Base-by-base conservation (phyloP, 37 sponge, comb jelly and placozoan genomes). In the Diacarnus erythraeanus region DNA sequence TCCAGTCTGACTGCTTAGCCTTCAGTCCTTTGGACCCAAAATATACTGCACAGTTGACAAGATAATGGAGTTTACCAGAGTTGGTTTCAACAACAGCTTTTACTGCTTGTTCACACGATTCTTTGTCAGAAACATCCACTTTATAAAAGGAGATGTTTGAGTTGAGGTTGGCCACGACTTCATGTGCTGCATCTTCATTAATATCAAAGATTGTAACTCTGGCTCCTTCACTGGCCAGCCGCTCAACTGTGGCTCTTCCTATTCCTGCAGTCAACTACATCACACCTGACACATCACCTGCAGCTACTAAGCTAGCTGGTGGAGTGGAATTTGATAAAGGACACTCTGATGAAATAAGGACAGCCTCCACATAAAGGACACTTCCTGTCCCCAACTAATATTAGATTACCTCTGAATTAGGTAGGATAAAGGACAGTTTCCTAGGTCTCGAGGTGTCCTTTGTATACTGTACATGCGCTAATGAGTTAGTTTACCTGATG, bases 41-140 rank as follows among this genome's bases (percentile, higher is more conserved):
- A 57, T 91, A 94, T 9, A 81, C 95, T 8, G 89, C 95, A 58
- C 81, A 69, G 60, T 94, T 94, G 38, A 90, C 91, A 23, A 94
- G 81, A 34, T 57, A 82, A 75, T 87, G 75, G 34, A 94, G 35
- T n/a, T 51, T 42, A 9, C 78, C 86, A 60, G 58, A 43, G 66
- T 76, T 80, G 47, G 8, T 38, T n/a, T 44, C 61, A 1, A 81
- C 87, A 35, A 93, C 82, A 27, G 64, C 40, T 34, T 83, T 76
- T 56, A 83, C 88, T 27, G 84, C 91, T 47, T 77, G 67, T 10
- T 57, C 38, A 42, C 91, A 94, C 61, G 71, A 37, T 21, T 90
- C 80, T 60, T 88, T 94, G 64, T 81, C 63, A 17, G 86, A 77
- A 18, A 91, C 91, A 80, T 94, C 95, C 6, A 91, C 95, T 42